Evolutionary conservation across 2,888 invertebrate genomes (phyloP), one percentile per base, ranked within the genome.

Genomic region (Drosophila tripunctata): DNA sequence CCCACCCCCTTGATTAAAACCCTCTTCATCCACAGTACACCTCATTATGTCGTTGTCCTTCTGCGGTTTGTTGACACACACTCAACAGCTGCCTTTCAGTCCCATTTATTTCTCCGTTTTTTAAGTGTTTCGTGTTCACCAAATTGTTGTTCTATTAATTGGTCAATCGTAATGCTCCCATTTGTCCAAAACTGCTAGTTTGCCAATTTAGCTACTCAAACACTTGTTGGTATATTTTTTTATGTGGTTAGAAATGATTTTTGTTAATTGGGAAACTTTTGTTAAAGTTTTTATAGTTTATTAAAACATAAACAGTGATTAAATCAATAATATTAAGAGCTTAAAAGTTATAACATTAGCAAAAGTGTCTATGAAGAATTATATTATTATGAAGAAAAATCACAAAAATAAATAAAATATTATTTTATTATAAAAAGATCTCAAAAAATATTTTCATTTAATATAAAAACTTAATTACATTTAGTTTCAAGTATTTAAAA

Each of bases 31-130:
- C 40, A 12, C 52, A 21, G 36, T 35, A 45, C 44, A 68, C 71
- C 78, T 85, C 86, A 81, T 81, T 85, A 81, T 69, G 60, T 52
- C 19, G 55, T 51, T 50, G 54, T 77, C 61, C 56, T 35, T 55
- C 50, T 81, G 87, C 58, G 81, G 81, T 84, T 81, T 87, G 78
- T 87, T 84, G 85, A 87, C 82, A 78, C 68, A 74, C 67, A 47
- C 73, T 50, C 36, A 54, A 36, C 67, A 72, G 73, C 73, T 62
- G 55, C 48, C 27, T 14, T 27, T 43, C 14, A 43, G 44, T 30
- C 36, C 55, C 36, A 31, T 38, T 45, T 66, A 63, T 71, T 84
- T 38, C 40, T 40, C 12, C 14, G 10, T 56, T 56, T 75, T 66
- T 78, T 61, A 66, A 62, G 52, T 65, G 58, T 35, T 51, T 51